phyloP scores from a whole-genome alignment of 2,797 vertebrate genomes.

The Erethizon dorsatum region DNA sequence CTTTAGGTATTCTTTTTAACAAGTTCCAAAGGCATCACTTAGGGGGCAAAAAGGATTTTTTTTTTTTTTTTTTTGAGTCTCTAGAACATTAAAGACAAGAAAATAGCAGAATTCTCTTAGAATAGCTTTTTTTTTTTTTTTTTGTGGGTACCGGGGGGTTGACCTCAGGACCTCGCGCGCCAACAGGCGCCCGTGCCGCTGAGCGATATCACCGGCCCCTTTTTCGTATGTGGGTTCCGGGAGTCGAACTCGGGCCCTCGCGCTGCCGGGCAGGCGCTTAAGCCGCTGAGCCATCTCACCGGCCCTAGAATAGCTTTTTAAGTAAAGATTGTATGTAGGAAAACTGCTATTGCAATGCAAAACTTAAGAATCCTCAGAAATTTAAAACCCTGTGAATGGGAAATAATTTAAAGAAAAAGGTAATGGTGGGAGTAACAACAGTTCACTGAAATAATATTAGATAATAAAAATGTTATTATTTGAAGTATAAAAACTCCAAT shows the following conservation, averaged over 20 bases:
- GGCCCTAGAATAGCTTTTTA: slow-evolving; percentile 32
- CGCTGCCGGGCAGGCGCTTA: no score
- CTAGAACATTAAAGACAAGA: slow-evolving; percentile 18
- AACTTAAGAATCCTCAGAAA: not conserved
- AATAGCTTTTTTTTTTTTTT: no score
- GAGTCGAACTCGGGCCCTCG: no score
- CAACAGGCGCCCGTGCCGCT: no score
- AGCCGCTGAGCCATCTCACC: no score
- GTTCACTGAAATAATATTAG: not conserved
- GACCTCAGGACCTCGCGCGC: no score
- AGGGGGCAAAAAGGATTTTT: not conserved
- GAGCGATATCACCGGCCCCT: no score
- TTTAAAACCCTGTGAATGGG: not conserved
- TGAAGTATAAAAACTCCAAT: not conserved
- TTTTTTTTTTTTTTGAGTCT: slow-evolving; percentile 21
- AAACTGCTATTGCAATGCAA: not conserved
- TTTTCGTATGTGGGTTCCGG: no score
- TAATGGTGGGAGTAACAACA: accelerated
- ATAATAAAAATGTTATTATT: slow-evolving; percentile 22
- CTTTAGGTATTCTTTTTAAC: slow-evolving; percentile 17
- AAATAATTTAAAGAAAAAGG: not conserved
- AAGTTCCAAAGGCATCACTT: not conserved
- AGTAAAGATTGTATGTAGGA: not conserved
- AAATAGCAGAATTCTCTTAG: slow-evolving; percentile 4
- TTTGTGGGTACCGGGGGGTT: no score